Evolutionary conservation across 2,113 vertebrate genomes (phyloP).

Genomic region (Dolichotis patagonum): DNA sequence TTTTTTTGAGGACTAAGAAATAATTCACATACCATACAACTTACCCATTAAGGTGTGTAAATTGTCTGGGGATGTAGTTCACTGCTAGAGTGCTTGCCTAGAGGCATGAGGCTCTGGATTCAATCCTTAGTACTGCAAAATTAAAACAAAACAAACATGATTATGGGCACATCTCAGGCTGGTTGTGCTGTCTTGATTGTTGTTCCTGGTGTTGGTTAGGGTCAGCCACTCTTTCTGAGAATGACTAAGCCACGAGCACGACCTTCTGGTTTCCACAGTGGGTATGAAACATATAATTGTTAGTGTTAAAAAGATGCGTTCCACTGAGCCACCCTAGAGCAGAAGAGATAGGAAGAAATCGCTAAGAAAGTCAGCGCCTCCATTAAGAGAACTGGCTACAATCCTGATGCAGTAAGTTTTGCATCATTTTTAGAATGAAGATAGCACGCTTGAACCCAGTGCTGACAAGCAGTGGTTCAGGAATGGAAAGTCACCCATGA

Average conservation of each 20-base stretch:
- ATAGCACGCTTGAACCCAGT: conserved; percentile 98
- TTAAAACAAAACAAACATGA: conserved; percentile 90
- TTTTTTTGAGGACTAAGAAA: not conserved
- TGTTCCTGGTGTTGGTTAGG: conserved; percentile 96
- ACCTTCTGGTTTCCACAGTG: conserved; percentile 96
- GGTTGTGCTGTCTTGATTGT: conserved; percentile 97
- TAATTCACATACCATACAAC: not conserved
- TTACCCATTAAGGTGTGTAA: not conserved
- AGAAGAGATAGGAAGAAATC: conserved; percentile 97
- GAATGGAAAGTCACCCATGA: conserved; percentile 97
- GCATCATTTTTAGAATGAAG: conserved; percentile 99
- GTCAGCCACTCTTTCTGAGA: conserved; percentile 97
- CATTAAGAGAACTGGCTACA: conserved; percentile 99
- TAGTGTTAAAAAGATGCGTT: conserved; percentile 98
- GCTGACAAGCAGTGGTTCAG: conserved; percentile 98
- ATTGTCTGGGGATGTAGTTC: not conserved
- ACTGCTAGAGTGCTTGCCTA: not conserved
- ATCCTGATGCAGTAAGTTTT: conserved; percentile 96
- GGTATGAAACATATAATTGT: conserved; percentile 98
- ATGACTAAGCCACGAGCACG: conserved; percentile 96
- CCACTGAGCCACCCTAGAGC: conserved; percentile 98
- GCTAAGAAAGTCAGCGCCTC: conserved; percentile 99
- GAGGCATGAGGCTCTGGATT: not conserved
- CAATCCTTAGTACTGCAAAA: not conserved
- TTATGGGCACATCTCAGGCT: conserved; percentile 98